Conservation (phyloP, 64 coral and sea anemone genomes). For the Stylophora pistillata region DNA sequence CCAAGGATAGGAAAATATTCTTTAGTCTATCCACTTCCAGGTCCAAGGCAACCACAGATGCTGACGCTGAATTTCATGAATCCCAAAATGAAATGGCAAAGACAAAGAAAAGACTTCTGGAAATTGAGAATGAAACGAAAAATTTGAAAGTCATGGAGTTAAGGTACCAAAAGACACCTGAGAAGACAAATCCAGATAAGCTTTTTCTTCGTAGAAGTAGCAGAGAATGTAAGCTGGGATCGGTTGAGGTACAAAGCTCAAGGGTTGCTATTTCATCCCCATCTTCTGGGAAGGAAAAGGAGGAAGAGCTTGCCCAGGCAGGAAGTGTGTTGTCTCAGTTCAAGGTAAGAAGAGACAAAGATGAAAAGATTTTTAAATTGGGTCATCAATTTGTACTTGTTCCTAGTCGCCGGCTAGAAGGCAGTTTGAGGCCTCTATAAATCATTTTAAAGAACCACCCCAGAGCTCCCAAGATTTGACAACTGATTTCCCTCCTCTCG, state of each 20-base stretch:
- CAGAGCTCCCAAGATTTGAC: too few species aligned
- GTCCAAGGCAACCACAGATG: constrained; percentile 71
- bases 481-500: too few species aligned
- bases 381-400: neutral
- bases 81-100: constrained; percentile 79
- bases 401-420: neutral
- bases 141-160: constrained; percentile 74
- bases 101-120: constrained; percentile 79
- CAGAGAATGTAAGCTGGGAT: constrained; percentile 59
- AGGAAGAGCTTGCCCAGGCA: constrained; percentile 21
- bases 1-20: constrained; percentile 91
- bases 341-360: constrained; percentile 50
- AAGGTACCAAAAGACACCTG: constrained; percentile 60
- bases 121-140: constrained; percentile 85
- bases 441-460: too few species aligned
- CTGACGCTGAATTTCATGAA: constrained; percentile 87
- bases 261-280: constrained; percentile 9
- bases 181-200: constrained; percentile 39
- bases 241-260: neutral
- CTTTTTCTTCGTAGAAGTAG: constrained; percentile 38
- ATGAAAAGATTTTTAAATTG: too few species aligned
- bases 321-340: constrained; percentile 81
- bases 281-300: neutral
- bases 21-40: constrained; percentile 71
- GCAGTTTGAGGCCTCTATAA: too few species aligned